Evolutionary conservation across 2,113 vertebrate species (phyloP).

Genomic region (Alouatta palliata): DNA sequence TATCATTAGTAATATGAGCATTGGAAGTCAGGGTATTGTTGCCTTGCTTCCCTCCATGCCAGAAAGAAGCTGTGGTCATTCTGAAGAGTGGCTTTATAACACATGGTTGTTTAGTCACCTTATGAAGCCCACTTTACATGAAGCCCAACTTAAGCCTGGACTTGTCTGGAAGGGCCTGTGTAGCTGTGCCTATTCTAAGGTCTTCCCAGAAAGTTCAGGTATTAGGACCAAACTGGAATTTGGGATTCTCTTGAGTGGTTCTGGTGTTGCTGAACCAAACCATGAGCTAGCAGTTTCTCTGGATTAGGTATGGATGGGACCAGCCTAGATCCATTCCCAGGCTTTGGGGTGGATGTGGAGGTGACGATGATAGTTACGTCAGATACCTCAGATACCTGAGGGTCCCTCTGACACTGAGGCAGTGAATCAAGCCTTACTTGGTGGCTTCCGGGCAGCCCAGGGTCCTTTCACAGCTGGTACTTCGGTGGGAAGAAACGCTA

Average conservation of each 20-base stretch:
- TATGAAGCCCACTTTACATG: not conserved
- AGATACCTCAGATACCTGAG: not conserved
- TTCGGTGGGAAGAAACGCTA: not conserved
- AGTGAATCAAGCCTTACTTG: not conserved
- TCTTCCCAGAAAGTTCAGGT: conserved; percentile 20
- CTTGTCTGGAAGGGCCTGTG: not conserved
- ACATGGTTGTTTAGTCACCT: not conserved
- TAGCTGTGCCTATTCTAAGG: not conserved
- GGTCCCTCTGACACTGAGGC: not conserved
- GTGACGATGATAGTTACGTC: not conserved
- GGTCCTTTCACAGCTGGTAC: not conserved
- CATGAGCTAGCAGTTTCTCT: not conserved
- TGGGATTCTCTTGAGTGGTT: not conserved
- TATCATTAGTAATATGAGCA: not conserved
- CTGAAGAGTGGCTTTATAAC: not conserved
- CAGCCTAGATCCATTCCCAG: not conserved
- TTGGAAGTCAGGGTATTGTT: not conserved
- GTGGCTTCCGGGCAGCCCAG: not conserved
- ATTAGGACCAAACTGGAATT: not conserved
- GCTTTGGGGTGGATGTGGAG: not conserved
- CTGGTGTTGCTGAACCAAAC: not conserved
- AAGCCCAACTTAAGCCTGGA: not conserved
- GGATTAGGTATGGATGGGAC: not conserved
- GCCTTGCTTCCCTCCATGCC: not conserved
- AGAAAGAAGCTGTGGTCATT: not conserved